A percentile compares a stretch with the other conserved stretches of the same genome.
These are phyloP conservation scores for Seira ritae DNA, from an alignment of 2,888 invertebrate genomes.

Conservation along the genomic window DNA sequence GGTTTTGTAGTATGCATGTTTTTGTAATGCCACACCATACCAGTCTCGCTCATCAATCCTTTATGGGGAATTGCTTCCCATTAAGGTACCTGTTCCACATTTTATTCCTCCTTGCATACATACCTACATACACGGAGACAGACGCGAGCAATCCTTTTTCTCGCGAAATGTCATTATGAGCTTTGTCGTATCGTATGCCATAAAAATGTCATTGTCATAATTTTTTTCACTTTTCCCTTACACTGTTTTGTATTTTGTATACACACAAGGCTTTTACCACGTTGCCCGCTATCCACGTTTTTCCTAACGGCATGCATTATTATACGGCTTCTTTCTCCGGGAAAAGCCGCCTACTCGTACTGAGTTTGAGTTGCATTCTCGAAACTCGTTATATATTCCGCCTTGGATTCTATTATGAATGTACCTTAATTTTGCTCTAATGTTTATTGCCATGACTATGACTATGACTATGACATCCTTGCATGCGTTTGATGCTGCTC, in stretches of 20 bases:
- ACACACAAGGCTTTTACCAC: not conserved
- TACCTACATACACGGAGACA: not conserved
- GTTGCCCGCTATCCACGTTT: too few relatives aligned
- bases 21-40: not conserved
- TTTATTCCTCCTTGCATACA: not conserved
- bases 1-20: not conserved
- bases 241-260: not conserved
- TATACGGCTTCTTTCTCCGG: not conserved
- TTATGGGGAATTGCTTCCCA: slow-evolving; percentile 4
- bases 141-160: not conserved
- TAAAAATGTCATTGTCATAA: slow-evolving; percentile 22
- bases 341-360: too few relatives aligned
- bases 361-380: too few relatives aligned
- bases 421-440: too few relatives aligned
- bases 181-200: not conserved
- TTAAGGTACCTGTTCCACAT: too few relatives aligned
- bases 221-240: not conserved
- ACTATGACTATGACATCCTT: too few relatives aligned
- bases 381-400: too few relatives aligned
- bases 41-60: slow-evolving; percentile 30
- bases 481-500: too few relatives aligned
- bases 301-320: too few relatives aligned
- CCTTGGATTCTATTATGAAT: too few relatives aligned
- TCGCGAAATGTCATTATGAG: too few relatives aligned
- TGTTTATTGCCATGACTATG: too few relatives aligned